Evolutionary conservation across 1,140 invertebrate genomes (phyloP).

Genomic region (Heliothis subflexa): DNA sequence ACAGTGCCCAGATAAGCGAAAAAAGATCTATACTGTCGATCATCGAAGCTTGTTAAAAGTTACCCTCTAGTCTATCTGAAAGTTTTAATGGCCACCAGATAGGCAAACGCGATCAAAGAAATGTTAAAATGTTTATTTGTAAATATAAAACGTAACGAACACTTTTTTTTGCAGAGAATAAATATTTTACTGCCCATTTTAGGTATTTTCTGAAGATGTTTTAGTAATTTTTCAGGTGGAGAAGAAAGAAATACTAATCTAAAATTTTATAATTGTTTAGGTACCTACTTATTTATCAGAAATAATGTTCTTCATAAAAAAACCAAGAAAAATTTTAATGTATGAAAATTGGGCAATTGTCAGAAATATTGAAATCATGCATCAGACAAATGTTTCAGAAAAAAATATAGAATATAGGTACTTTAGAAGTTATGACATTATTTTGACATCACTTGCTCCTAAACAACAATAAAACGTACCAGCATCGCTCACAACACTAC

Average conservation of each 20-base stretch:
- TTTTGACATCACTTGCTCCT: background rate
- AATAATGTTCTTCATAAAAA: too few relatives aligned
- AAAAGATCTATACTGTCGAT: slow-evolving; percentile 51
- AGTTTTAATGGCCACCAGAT: slow-evolving; percentile 60
- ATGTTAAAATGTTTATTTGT: slow-evolving; percentile 42
- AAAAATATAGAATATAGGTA: background rate
- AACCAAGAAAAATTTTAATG: too few relatives aligned
- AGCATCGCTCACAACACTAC: background rate
- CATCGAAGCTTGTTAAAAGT: slow-evolving; percentile 67
- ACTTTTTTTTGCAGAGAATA: slow-evolving; percentile 10
- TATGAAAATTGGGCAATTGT: too few relatives aligned
- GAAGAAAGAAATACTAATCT: too few relatives aligned
- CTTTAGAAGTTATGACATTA: background rate
- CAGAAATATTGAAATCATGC: too few relatives aligned
- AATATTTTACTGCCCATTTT: background rate
- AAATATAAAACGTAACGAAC: slow-evolving; percentile 31
- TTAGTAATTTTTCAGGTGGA: too few relatives aligned
- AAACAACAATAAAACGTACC: slow-evolving; percentile 3
- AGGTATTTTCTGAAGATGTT: too few relatives aligned
- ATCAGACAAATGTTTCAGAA: background rate
- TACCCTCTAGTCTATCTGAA: slow-evolving; percentile 44
- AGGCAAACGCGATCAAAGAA: slow-evolving; percentile 58
- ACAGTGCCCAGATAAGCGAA: slow-evolving; percentile 32
- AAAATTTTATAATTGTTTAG: too few relatives aligned
- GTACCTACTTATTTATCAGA: too few relatives aligned